These are phyloP conservation scores for Lerema accius DNA, from an alignment of 1,140 invertebrate species.

Conservation along the genomic window DNA sequence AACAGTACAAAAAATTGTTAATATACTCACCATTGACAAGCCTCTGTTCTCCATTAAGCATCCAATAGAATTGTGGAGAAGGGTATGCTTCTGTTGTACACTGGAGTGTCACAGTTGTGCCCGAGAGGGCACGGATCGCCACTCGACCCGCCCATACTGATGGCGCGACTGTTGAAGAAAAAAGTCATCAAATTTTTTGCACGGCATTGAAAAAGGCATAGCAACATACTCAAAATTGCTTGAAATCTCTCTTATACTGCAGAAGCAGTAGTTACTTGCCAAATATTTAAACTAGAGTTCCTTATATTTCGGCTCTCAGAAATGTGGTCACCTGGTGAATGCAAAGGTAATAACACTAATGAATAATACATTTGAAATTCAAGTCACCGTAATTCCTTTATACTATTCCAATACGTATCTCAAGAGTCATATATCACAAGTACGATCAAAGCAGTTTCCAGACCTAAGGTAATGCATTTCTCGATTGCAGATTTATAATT, in stretches of 20 bases:
- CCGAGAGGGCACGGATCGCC: constrained; percentile 89
- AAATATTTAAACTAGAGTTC: too few species aligned
- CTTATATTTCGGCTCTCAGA: too few species aligned
- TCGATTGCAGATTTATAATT: constrained; percentile 24
- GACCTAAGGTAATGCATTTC: constrained; percentile 4
- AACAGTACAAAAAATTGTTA: too few species aligned
- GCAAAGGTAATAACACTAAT: too few species aligned
- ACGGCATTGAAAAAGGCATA: too few species aligned
- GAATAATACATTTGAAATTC: too few species aligned
- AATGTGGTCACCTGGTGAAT: too few species aligned
- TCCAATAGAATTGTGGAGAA: constrained; percentile 60
- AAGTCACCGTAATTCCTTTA: constrained; percentile 2
- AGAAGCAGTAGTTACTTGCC: too few species aligned
- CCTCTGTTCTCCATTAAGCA: constrained; percentile 63
- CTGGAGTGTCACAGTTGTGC: constrained; percentile 89
- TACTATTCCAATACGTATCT: constrained; percentile 26
- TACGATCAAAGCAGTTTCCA: constrained; percentile 10
- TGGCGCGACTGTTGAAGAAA: constrained; percentile 51
- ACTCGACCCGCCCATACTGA: constrained; percentile 61
- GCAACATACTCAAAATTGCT: too few species aligned
- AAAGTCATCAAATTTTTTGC: too few species aligned
- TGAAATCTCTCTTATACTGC: too few species aligned
- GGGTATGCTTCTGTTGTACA: constrained; percentile 93
- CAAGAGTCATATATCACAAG: constrained; percentile 17
- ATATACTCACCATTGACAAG: constrained; percentile 59